Evolutionary conservation across 1,140 invertebrate genomes (phyloP), one percentile per base, ranked within the genome.

Genomic region (Coenobita brevimanus): DNA sequence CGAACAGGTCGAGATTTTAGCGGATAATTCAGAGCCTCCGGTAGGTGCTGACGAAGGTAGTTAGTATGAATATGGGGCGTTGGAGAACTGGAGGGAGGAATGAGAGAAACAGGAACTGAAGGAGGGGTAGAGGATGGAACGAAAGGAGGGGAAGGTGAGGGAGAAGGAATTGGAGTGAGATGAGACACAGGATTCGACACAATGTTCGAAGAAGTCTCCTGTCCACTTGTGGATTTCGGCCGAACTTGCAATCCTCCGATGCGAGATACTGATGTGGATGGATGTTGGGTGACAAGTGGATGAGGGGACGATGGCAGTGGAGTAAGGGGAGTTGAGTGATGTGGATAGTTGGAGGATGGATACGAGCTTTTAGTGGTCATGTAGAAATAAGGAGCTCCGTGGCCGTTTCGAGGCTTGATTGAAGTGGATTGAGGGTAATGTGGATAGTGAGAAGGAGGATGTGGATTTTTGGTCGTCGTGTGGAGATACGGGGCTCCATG

Each of bases 11-110:
- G 27, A 3, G 60, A 69, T 21, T 1, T 1, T 0, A 6, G 27
- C 4, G 84, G 75, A 43, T 50, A 54, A 36, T 33, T 38, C 13
- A 78, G 75, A 46, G 84, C 60, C 24, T 38, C 3, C 8, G 10
- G 84, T 4, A 78, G 60, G 8, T 57, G 75, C 10, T 50, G 41
- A 46, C 62, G 84, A 80, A 79, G 75, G 30, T 27, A 36, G 10
- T 30, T 33, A 24, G 60, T 67, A 36, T 30, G 43, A 30, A 54
- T 67, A 15, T 24, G 17, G 6, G 76, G 8, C 8, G 24, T 1
- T 30, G 69, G 46, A 27, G 50, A 0, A 10, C 8, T 13, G 38
- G 27, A 1, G 13, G 46, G 3, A 41, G 69, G 15, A n/a, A 69
- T 8, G 27, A 2, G 67, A 24, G 3, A 15, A 15, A 38, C 6